A percentile compares a stretch with the other conserved stretches of the same genome.
Conservation (phyloP, 2,797 vertebrate genomes). For the Oreochromis mossambicus region DNA sequence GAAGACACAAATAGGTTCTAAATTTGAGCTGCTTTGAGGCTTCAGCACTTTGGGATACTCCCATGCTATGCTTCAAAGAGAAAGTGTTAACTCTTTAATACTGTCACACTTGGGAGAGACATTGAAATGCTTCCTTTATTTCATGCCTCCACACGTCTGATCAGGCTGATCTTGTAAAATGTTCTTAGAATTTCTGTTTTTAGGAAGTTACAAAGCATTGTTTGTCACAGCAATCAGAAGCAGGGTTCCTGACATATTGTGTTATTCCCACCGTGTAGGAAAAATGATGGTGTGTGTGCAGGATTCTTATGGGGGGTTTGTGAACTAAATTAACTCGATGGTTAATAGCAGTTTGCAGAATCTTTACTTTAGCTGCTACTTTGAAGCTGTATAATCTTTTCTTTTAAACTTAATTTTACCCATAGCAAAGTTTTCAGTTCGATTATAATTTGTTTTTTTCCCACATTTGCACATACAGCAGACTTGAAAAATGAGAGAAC, state of each 20-base stretch:
- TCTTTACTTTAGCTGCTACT: not conserved
- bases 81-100: not conserved
- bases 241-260: not conserved
- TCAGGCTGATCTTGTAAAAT: not conserved
- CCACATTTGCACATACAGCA: accelerated
- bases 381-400: not conserved
- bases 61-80: not conserved
- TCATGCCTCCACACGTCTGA: not conserved
- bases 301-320: not conserved
- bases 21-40: not conserved
- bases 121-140: not conserved
- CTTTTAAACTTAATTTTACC: not conserved
- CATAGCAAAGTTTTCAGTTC: not conserved
- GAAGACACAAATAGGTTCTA: not conserved
- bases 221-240: not conserved
- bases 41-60: no score
- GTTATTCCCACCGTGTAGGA: not conserved
- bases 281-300: not conserved
- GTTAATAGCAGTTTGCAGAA: not conserved
- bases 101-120: not conserved
- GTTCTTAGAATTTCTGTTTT: not conserved
- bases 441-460: not conserved
- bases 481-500: not conserved
- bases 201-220: not conserved
- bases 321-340: not conserved